Base-by-base conservation (phyloP, 2,797 vertebrate species). In the Megaceryle alcyon region DNA sequence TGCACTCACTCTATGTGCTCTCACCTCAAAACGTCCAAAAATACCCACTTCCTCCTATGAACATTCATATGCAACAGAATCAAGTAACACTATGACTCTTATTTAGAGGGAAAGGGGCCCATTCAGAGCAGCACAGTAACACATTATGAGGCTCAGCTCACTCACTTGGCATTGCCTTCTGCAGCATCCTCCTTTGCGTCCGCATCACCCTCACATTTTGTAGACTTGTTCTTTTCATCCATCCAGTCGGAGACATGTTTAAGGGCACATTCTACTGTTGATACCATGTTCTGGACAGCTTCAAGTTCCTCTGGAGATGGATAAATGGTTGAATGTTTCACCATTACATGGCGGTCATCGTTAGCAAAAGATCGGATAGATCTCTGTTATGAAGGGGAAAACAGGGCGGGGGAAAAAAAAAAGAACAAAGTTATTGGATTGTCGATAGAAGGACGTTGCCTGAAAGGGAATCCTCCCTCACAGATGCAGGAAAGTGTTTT, bases 291-390 rank as follows among this genome's bases (percentile, higher is more conserved):
- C 98, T 99, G 99, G 72, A 99, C 99, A 33, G 99, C 99, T 97
- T 99, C 99, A 86, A 99, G 98, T 96, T 99, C 99, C 86, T 99
- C 98, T 20, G 99, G 99, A 96, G 99, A 99, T 28, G 99, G 99
- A 97, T 99, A 99, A 95, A 99, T 99, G 95, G 99, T 98, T 96
- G 99, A 99, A 98, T 99, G 99, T 89, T 99, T 99, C 72, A 99
- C 99, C 99, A 99, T 99, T 95, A 99, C 99, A 37, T 99, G 99
- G 97, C 99, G 99, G 98, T 99, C 99, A 97, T 99, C 99, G 14
- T 99, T 99, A 91, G 99, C 99, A 96, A 99, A 99, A 90, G 99
- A 99, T 94, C 99, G 99, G 97, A 99, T 99, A 91, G 99, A 99
- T 99, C 99, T 99, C 99, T 99, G 98, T 94, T 48, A 77, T 2